Base-by-base conservation (phyloP, 2,113 vertebrate species). In the Serinus canaria region DNA sequence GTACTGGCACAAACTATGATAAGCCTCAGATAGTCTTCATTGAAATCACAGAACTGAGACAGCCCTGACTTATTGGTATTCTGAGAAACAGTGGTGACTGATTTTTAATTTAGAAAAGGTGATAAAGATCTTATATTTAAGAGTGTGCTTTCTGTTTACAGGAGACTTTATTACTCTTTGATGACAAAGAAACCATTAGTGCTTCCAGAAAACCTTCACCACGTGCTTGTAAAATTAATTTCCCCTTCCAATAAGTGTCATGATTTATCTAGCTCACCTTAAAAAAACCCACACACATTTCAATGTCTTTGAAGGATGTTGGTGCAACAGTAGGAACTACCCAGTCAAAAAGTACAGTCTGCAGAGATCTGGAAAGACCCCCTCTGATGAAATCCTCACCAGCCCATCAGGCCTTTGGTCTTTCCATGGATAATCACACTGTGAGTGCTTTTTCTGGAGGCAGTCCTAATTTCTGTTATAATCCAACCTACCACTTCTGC, bases 11-110 rank as follows among this genome's bases (percentile, higher is more conserved):
- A 56, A 93, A 73, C 75, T 44, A 11, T 60, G 87, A 96, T 92
- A 91, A 96, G 85, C 88, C 50, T 73, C 78, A 92, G 94, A 96
- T 93, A 95, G 79, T 84, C 70, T 89, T 85, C 87, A 87, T 1
- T 91, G 84, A 89, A 92, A 96, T 91, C 90, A 93, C 84, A 92
- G 56, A 72, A 75, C 39, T 14, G 44, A 96, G 93, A 90, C 87
- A 92, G 87, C 72, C 90, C 82, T 73, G 70, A 90, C 64, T 97
- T 94, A 96, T 94, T 94, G 93, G 89, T 75, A 95, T 96, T 91
- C 92, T 52, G 55, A 55, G 37, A 83, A 78, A 85, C 67, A 60
- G 77, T 5, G 37, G 78, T 1, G 24, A 66, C 89, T 86, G 95
- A 86, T 81, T 92, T 96, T 95, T 95, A 95, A 96, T 95, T 95